phyloP scores from a whole-genome alignment of 37 sponge, comb jelly and placozoan genomes.

The Bolinopsis microptera region DNA sequence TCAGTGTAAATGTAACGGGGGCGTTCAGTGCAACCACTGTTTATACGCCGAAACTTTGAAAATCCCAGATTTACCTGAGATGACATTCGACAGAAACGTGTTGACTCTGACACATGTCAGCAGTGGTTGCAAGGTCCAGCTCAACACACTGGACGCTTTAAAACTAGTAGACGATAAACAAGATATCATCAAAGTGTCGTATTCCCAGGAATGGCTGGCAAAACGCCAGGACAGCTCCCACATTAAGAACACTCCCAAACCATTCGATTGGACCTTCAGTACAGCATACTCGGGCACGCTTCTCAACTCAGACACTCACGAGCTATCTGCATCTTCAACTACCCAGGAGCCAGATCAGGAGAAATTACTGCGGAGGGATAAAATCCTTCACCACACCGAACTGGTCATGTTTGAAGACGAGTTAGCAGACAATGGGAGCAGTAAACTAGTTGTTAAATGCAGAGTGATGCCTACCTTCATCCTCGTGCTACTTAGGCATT shows the following conservation, averaged over 20 bases:
- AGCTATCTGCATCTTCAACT: constrained; percentile 62
- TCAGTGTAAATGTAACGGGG: constrained; percentile 64
- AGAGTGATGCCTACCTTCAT: constrained; percentile 92
- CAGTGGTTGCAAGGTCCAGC: constrained; percentile 70
- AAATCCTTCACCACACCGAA: constrained; percentile 82
- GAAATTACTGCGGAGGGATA: constrained; percentile 77
- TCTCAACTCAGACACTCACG: constrained; percentile 44
- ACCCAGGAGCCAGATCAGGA: constrained; percentile 77
- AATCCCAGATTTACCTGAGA: constrained; percentile 83
- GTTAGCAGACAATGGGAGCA: constrained; percentile 89
- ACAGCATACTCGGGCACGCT: constrained; percentile 78
- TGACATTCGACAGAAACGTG: constrained; percentile 83
- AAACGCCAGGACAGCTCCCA: constrained; percentile 67
- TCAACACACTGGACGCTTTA: constrained; percentile 86
- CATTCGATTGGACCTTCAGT: constrained; percentile 97
- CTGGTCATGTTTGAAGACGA: constrained; percentile 91
- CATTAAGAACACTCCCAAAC: constrained; percentile 74
- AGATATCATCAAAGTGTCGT: constrained; percentile 78
- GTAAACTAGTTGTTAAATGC: constrained; percentile 80
- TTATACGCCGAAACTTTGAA: constrained; percentile 58
- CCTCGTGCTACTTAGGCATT: constrained; percentile 81
- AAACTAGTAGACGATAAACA: constrained; percentile 71
- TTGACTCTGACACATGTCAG: constrained; percentile 71
- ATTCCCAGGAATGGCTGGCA: constrained; percentile 83
- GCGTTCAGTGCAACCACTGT: constrained; percentile 66